Conservation (phyloP, 2,113 vertebrate species). For the Sclerurus mexicanus region DNA sequence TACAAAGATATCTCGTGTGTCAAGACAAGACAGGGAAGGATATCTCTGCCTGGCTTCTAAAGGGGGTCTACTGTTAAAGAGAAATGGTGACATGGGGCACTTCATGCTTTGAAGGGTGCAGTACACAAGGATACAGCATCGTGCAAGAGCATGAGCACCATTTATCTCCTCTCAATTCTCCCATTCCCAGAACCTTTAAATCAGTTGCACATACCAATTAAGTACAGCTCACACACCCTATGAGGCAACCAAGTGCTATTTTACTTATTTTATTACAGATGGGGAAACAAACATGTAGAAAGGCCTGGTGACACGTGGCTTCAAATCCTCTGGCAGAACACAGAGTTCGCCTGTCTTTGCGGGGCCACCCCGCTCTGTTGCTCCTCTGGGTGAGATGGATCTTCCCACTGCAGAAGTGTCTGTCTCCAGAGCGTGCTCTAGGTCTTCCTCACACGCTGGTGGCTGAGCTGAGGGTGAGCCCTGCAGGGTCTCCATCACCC, state of each 20-base stretch:
- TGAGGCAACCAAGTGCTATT: slow-evolving; percentile 43
- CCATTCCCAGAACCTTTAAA: slow-evolving; percentile 28
- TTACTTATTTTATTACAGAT: slow-evolving; percentile 53
- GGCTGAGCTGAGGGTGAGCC: not conserved
- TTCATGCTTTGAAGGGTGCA: not conserved
- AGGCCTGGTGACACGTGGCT: slow-evolving; percentile 5
- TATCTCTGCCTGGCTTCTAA: not conserved
- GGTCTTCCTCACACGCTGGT: accelerated
- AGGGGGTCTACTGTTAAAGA: not conserved
- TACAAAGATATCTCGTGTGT: not conserved
- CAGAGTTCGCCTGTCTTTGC: accelerated
- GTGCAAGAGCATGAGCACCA: not conserved
- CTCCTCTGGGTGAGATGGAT: accelerated
- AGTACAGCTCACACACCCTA: slow-evolving; percentile 34
- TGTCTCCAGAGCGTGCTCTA: not conserved
- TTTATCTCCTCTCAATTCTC: not conserved
- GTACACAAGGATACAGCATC: not conserved
- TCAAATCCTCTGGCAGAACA: not conserved
- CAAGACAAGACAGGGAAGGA: not conserved
- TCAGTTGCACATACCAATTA: slow-evolving; percentile 9
- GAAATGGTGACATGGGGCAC: not conserved
- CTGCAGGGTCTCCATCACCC: not conserved
- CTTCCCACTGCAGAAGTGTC: not conserved
- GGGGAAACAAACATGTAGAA: slow-evolving; percentile 44
- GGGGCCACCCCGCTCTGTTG: not conserved